Conservation (phyloP, 2,888 invertebrate species). For the Machimus atricapillus region DNA sequence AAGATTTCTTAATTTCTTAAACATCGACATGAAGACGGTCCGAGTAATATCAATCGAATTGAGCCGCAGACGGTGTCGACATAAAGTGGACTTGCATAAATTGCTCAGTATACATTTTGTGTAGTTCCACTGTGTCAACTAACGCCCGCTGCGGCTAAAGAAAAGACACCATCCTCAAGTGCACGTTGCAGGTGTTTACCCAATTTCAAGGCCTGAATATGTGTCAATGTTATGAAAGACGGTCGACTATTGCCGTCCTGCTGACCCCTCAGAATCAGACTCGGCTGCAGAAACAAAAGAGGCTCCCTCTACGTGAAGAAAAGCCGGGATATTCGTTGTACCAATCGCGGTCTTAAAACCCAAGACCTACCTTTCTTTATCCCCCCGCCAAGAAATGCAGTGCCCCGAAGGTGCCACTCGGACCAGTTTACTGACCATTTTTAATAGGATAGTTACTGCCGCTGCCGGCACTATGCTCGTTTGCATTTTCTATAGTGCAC, state of each 20-base stretch:
- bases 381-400: neutral
- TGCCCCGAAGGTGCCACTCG: neutral
- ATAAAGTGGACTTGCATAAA: slow-evolving; percentile 13
- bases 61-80: neutral
- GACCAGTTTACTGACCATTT: neutral
- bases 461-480: neutral
- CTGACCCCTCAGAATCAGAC: slow-evolving; percentile 9
- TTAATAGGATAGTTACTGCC: neutral
- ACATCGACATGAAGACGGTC: slow-evolving; percentile 9
- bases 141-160: neutral
- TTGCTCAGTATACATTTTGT: slow-evolving; percentile 2
- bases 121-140: slow-evolving; percentile 16
- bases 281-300: neutral
- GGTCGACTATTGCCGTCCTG: neutral
- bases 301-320: neutral
- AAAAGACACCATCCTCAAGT: neutral
- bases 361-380: neutral
- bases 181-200: slow-evolving; percentile 17
- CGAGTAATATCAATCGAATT: slow-evolving; percentile 14
- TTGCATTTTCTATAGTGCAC: neutral
- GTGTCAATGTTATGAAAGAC: slow-evolving; percentile 24
- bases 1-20: slow-evolving; percentile 25
- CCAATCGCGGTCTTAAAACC: neutral
- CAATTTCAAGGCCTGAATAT: slow-evolving; percentile 26
- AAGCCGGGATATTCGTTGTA: neutral